Evolutionary conservation across 2,888 invertebrate species (phyloP).

Genomic region (Hemaris fuciformis): DNA sequence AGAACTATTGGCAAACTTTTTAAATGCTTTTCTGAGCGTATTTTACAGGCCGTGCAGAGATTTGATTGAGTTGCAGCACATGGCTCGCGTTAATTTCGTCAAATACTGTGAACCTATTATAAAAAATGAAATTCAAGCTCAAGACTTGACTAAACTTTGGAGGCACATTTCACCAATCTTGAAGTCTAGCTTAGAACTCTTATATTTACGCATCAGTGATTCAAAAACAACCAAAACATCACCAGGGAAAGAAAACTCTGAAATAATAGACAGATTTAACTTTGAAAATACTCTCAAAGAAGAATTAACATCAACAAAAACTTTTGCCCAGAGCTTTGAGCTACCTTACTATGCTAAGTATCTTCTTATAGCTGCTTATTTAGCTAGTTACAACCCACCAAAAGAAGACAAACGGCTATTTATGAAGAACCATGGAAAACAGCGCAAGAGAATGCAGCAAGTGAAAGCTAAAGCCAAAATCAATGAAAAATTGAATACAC

Average conservation of each 20-base stretch:
- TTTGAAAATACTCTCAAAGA: constrained; percentile 67
- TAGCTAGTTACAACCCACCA: constrained; percentile 95
- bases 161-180: constrained; percentile 88
- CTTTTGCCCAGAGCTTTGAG: constrained; percentile 86
- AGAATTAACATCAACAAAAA: constrained; percentile 73
- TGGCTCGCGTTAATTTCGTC: constrained; percentile 88
- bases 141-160: constrained; percentile 89
- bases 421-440: constrained; percentile 89
- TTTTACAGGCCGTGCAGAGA: constrained; percentile 93
- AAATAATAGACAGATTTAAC: constrained; percentile 38
- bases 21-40: constrained; percentile 91
- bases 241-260: constrained; percentile 61
- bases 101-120: constrained; percentile 91
- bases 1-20: constrained; percentile 88
- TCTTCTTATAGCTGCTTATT: constrained; percentile 92
- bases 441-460: constrained; percentile 83
- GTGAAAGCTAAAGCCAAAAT: constrained; percentile 83
- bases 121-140: constrained; percentile 81
- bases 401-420: constrained; percentile 94
- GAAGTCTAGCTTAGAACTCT: constrained; percentile 86
- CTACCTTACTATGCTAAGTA: constrained; percentile 95
- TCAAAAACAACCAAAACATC: constrained; percentile 45
- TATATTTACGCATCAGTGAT: constrained; percentile 86
- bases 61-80: constrained; percentile 89
- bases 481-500: constrained; percentile 82